Conservation (phyloP, 2,113 vertebrate genomes). For the Rhinopomastus cyanomelas region DNA sequence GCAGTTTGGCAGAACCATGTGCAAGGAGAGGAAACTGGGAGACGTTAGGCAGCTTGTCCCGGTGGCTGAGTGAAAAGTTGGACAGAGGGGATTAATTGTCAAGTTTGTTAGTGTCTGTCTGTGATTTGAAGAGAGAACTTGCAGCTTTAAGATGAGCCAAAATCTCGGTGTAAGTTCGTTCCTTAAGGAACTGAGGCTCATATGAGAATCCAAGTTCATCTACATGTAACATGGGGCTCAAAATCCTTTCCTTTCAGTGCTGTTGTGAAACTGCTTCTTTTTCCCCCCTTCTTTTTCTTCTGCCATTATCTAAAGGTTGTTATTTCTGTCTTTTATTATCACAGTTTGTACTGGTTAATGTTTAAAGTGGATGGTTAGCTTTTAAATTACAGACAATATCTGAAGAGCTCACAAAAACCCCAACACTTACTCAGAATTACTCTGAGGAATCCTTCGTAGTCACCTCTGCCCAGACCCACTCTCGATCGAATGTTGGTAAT, state of each 20-base stretch:
- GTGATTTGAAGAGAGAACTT: neutral
- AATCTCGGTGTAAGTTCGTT: neutral
- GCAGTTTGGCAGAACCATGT: neutral
- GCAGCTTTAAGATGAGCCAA: neutral
- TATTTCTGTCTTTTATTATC: neutral
- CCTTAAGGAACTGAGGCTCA: neutral
- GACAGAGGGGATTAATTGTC: neutral
- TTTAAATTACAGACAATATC: slow-evolving; percentile 13
- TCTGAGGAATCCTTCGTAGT: neutral
- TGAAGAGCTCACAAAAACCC: neutral
- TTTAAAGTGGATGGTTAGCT: slow-evolving; percentile 31
- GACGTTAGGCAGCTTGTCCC: neutral
- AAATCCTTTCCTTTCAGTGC: neutral
- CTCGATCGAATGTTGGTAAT: neutral
- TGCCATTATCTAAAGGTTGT: neutral
- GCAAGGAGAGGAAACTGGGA: neutral
- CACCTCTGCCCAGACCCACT: slow-evolving; percentile 51
- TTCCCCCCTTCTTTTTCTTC: neutral
- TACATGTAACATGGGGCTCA: neutral
- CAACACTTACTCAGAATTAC: neutral
- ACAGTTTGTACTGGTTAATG: neutral
- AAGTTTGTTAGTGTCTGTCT: neutral
- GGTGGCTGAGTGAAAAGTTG: neutral
- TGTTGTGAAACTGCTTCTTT: neutral
- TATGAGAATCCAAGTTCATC: neutral